phyloP scores from a whole-genome alignment of 23 tunicate genomes.

The Oikopleura vanhoeffeni region DNA sequence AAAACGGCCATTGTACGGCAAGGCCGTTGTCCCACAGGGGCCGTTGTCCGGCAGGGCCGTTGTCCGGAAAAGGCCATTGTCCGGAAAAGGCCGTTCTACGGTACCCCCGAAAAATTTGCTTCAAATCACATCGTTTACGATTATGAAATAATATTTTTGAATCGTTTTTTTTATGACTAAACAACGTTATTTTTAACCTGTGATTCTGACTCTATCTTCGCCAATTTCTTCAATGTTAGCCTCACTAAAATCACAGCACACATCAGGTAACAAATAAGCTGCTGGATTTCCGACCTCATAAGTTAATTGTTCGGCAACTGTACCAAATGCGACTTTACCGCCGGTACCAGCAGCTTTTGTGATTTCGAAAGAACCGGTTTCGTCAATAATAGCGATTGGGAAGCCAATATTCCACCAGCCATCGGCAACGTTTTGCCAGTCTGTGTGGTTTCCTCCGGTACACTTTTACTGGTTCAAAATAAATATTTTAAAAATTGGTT shows the following conservation, averaged over 20 bases:
- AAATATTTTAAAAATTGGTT: too few species aligned
- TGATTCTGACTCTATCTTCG: constrained; percentile 33
- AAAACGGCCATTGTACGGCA: too few species aligned
- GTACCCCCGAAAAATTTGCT: too few species aligned
- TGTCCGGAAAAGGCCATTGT: too few species aligned
- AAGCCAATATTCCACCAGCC: constrained; percentile 71
- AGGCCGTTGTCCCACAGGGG: too few species aligned
- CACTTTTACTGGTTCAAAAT: too few species aligned
- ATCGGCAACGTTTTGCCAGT: constrained; percentile 49
- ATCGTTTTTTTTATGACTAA: too few species aligned
- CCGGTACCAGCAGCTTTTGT: constrained; percentile 66
- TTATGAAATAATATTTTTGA: too few species aligned
- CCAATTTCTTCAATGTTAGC: constrained; percentile 25
- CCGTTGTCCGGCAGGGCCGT: too few species aligned
- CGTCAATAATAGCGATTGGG: constrained; percentile 55
- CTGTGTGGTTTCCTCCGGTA: constrained; percentile 83
- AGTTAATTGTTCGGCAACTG: constrained; percentile 73
- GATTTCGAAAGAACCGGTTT: constrained; percentile 40
- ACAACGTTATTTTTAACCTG: too few species aligned
- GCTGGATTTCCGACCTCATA: constrained; percentile 84
- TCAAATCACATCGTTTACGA: too few species aligned
- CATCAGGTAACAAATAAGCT: constrained; percentile 60
- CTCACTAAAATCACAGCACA: constrained; percentile 36
- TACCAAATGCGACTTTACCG: constrained; percentile 44
- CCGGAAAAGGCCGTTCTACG: too few species aligned